phyloP scores from a whole-genome alignment of 1,140 invertebrate genomes.

The Tachypleus tridentatus region DNA sequence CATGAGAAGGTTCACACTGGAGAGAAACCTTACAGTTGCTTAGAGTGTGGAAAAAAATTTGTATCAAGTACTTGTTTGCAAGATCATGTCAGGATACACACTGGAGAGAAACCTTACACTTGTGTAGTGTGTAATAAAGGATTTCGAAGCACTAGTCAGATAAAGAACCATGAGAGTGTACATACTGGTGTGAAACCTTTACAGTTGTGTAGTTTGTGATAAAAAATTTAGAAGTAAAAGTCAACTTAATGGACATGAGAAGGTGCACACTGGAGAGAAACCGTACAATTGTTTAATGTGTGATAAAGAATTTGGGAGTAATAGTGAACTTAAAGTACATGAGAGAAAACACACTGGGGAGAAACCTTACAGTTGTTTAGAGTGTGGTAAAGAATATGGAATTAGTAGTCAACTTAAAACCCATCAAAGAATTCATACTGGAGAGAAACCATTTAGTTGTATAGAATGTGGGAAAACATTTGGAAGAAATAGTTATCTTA shows the following conservation, averaged over 20 bases:
- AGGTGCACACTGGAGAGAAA: constrained; percentile 34
- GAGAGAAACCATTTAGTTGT: constrained; percentile 36
- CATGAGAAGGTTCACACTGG: constrained; percentile 34
- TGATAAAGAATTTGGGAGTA: constrained; percentile 46
- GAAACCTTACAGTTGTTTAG: constrained; percentile 33
- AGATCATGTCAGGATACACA: constrained; percentile 21
- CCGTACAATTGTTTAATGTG: no score
- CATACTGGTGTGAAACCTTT: constrained; percentile 12
- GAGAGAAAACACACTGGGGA: constrained; percentile 36
- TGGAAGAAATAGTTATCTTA: neutral
- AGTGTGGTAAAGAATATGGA: constrained; percentile 41
- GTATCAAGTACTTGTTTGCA: constrained; percentile 37
- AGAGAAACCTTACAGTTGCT: constrained; percentile 58
- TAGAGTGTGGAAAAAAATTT: constrained; percentile 75
- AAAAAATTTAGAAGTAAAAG: constrained; percentile 41
- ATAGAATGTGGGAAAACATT: constrained; percentile 42
- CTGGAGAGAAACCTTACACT: constrained; percentile 20
- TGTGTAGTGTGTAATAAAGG: constrained; percentile 32
- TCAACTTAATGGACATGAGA: constrained; percentile 29
- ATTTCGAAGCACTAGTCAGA: constrained; percentile 39
- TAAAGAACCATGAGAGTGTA: constrained; percentile 31
- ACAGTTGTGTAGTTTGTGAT: constrained; percentile 32
- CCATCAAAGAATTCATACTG: constrained; percentile 33
- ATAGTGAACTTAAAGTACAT: constrained; percentile 39
- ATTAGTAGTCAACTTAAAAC: constrained; percentile 46